phyloP scores from a whole-genome alignment of 2,113 vertebrate species.

The Chinchilla lanigera region DNA sequence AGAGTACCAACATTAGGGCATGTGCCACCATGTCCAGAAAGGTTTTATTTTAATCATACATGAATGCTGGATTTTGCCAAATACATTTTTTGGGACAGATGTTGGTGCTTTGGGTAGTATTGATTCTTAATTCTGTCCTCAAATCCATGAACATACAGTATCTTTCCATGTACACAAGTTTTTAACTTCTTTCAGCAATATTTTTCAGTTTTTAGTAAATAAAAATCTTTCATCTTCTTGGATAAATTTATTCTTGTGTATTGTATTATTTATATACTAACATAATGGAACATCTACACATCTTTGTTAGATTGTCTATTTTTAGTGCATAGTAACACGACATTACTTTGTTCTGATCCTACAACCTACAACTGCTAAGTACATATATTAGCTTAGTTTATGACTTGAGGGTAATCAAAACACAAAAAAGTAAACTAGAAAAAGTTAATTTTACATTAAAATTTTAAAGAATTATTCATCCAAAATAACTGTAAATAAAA shows the following conservation, averaged over 20 bases:
- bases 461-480: neutral
- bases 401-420: neutral
- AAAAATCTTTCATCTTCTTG: neutral
- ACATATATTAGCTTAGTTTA: neutral
- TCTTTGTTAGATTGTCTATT: neutral
- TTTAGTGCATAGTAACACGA: neutral
- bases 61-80: neutral
- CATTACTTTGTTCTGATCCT: neutral
- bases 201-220: neutral
- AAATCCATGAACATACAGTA: neutral
- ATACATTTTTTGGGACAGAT: neutral
- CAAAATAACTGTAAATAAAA: neutral
- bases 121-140: neutral
- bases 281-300: neutral
- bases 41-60: neutral
- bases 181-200: no score
- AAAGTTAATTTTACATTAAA: neutral
- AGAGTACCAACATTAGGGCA: no score
- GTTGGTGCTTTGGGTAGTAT: neutral
- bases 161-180: neutral
- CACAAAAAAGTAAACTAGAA: neutral
- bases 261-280: neutral
- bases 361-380: neutral
- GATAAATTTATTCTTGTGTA: neutral
- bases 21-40: no score